These are phyloP conservation scores for Gephyroberyx darwinii DNA, from an alignment of 2,797 vertebrate species.

Conservation along the genomic window DNA sequence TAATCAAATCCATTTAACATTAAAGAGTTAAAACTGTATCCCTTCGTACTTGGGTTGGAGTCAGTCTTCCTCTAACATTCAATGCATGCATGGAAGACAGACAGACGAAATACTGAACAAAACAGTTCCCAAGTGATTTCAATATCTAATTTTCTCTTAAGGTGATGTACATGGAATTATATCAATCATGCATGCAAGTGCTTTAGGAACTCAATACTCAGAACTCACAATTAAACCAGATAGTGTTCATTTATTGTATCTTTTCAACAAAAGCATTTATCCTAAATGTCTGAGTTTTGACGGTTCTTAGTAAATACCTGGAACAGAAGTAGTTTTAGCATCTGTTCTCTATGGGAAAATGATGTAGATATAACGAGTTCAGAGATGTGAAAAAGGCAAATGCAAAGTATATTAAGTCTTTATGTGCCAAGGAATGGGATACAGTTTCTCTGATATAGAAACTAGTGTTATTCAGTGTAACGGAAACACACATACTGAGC, in stretches of 20 bases:
- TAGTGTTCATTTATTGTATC: not conserved
- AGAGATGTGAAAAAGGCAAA: not conserved
- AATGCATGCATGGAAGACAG: conserved; percentile 4
- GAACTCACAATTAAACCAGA: not conserved
- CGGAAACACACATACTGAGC: conserved; percentile 26
- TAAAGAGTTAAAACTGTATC: conserved; percentile 64
- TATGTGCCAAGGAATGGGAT: conserved; percentile 31
- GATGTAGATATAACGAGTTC: not conserved
- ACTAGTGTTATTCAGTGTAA: conserved; percentile 36
- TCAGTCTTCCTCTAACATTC: not conserved
- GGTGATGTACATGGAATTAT: not conserved
- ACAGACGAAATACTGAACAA: conserved; percentile 6
- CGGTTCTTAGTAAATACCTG: not conserved
- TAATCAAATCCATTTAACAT: conserved; percentile 35
- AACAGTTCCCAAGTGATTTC: not conserved
- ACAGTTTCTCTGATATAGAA: conserved; percentile 50
- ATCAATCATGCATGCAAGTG: not conserved
- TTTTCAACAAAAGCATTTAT: not conserved
- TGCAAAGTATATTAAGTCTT: conserved; percentile 6
- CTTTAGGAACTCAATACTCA: not conserved
- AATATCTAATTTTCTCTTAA: not conserved
- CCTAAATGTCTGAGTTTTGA: not conserved
- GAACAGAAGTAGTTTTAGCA: not conserved
- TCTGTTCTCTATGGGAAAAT: too few relatives aligned
- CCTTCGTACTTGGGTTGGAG: conserved; percentile 21